Percentiles rank a stretch among this genome's conserved stretches.
These are phyloP conservation scores for Nomada flava DNA, from an alignment of 2,888 invertebrate genomes.

Conservation along the genomic window DNA sequence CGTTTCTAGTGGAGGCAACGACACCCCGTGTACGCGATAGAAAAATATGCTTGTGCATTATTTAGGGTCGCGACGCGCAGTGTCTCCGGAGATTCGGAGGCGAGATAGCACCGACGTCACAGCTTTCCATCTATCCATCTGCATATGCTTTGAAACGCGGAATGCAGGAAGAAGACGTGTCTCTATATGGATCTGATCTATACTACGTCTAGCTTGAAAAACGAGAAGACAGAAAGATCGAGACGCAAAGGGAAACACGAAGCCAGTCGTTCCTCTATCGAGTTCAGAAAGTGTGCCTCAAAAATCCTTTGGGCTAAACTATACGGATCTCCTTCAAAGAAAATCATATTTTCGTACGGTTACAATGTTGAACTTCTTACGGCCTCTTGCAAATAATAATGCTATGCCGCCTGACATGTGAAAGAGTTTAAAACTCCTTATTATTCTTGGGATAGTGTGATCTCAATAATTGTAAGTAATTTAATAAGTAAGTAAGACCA, in stretches of 20 bases:
- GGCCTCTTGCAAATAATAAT: too few species aligned
- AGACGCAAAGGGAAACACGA: conserved; percentile 45
- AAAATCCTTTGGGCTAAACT: neutral
- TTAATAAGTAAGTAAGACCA: too few species aligned
- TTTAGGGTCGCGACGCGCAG: conserved; percentile 77
- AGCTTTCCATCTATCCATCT: conserved; percentile 82
- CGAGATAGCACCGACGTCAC: conserved; percentile 76
- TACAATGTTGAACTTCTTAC: too few species aligned
- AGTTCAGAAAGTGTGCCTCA: neutral
- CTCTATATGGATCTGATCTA: conserved; percentile 64
- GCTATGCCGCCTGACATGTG: too few species aligned
- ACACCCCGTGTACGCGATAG: conserved; percentile 69
- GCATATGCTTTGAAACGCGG: conserved; percentile 77
- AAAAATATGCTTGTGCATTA: conserved; percentile 80
- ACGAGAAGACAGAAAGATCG: conserved; percentile 53
- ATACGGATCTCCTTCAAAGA: neutral
- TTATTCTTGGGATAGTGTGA: too few species aligned
- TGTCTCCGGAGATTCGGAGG: conserved; percentile 77
- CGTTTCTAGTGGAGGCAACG: conserved; percentile 56
- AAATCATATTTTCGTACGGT: neutral
- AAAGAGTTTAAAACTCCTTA: too few species aligned
- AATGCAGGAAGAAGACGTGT: conserved; percentile 62
- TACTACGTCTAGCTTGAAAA: conserved; percentile 55
- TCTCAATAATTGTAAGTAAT: too few species aligned
- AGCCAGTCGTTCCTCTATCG: conserved; percentile 5